Evolutionary conservation across 2,113 vertebrate species (phyloP).

Genomic region (Vombatus ursinus): DNA sequence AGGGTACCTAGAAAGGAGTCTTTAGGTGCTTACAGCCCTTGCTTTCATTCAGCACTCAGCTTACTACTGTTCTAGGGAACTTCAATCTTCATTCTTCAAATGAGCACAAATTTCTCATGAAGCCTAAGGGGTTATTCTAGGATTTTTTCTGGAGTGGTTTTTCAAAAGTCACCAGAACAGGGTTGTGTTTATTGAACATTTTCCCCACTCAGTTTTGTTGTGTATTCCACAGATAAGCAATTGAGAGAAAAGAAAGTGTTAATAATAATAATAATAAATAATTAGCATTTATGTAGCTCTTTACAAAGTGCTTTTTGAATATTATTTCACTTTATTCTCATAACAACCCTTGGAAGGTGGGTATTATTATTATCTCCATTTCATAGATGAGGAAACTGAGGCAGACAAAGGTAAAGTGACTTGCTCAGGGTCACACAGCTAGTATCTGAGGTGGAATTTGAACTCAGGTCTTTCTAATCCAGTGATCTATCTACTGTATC

Average conservation of each 20-base stretch:
- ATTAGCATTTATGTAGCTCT: not conserved
- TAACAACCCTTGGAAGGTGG: not conserved
- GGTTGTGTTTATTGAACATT: constrained; percentile 3
- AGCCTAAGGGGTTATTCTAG: not conserved
- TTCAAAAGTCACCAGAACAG: not conserved
- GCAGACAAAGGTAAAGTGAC: not conserved
- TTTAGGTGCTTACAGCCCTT: not conserved
- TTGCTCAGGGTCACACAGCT: not conserved
- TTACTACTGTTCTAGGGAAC: not conserved
- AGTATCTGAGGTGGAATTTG: not conserved
- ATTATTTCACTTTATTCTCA: not conserved
- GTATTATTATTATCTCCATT: not conserved
- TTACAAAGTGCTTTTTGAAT: not conserved
- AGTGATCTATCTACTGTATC: too few relatives aligned
- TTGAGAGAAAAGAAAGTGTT: constrained; percentile 1
- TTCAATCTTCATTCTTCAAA: not conserved
- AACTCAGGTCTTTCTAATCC: not conserved
- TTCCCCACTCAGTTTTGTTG: constrained; percentile 5
- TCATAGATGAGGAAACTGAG: constrained; percentile 2
- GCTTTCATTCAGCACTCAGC: not conserved
- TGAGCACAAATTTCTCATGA: not conserved
- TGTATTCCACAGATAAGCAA: not conserved
- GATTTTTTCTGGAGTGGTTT: not conserved
- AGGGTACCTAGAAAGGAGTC: not conserved
- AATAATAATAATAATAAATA: constrained; percentile 1